Percentiles rank a stretch among this genome's conserved stretches.
These are phyloP conservation scores for Steatocranus sp. DNA, from an alignment of 2,797 vertebrate genomes.

Conservation along the genomic window DNA sequence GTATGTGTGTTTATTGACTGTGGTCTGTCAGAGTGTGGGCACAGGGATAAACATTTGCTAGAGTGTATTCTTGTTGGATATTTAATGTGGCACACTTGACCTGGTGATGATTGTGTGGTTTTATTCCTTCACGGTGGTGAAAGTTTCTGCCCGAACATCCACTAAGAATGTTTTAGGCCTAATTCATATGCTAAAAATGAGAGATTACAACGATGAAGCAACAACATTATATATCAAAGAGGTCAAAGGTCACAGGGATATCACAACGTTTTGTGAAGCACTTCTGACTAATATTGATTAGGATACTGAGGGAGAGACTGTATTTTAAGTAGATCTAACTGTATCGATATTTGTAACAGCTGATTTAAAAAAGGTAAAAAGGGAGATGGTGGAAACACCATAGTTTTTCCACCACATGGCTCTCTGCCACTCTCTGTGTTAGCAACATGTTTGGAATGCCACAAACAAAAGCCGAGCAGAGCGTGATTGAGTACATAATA, in stretches of 20 bases:
- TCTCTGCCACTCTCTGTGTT: neutral
- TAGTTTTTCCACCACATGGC: neutral
- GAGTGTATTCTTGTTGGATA: neutral
- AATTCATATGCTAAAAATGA: neutral
- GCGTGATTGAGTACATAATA: neutral
- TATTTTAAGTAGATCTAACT: neutral
- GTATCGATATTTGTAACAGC: neutral
- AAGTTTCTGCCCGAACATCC: neutral
- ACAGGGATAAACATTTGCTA: neutral
- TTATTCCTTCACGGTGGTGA: neutral
- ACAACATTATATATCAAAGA: neutral
- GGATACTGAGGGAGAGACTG: neutral
- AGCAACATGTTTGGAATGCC: neutral
- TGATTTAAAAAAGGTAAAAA: neutral
- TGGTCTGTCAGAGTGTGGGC: neutral
- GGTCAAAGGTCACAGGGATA: neutral
- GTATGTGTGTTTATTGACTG: neutral
- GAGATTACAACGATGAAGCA: neutral
- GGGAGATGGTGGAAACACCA: neutral
- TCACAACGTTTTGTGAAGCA: neutral
- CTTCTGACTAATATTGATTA: neutral
- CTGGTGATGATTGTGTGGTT: neutral
- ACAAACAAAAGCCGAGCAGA: neutral
- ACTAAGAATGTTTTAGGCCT: neutral
- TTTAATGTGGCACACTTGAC: neutral